Evolutionary conservation across 2,888 invertebrate species (phyloP), one percentile per base, ranked within the genome.

Genomic region (Macrophya alboannulata): DNA sequence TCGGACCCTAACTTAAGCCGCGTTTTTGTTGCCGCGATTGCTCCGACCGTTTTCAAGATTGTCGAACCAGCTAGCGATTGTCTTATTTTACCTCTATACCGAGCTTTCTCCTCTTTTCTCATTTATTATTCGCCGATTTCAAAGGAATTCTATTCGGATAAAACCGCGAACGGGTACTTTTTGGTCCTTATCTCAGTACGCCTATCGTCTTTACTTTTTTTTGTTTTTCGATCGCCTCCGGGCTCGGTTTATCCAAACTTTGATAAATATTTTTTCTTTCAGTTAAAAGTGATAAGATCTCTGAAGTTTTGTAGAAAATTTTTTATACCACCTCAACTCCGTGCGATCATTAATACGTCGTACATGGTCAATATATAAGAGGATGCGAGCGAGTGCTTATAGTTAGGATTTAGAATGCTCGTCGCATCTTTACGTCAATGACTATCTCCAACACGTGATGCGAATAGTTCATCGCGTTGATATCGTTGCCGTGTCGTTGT

Each of bases 381-480:
- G 45, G 10, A 74, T 74, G 45, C 12, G 9, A 9, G 51, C 17
- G 17, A 12, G 48, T 77, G 55, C n/a, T n/a, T 77, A 21, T 81
- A 55, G 21, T 81, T 81, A 45, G 59, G 43, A 81, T 81, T 81
- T 81, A 81, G 62, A 81, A 81, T 43, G n/a, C 81, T 62, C 21
- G 12, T 21, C 81, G 81, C 81, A 81, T 62, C 62, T 40, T 81
- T 43, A 81, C 81, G 81, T 43, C 62, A 62, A 81, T 17, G 62
- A 81, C 62, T 62, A 21, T 62, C 59, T n/a, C 25, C 51, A 55
- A 81, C 81, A 62, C 81, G 81, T 81, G 81, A 81, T 62, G 59
- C 81, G 81, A 81, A 81, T 81, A 62, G 81, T 62, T 81, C 37
- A 62, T 81, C 59, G 59, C 59, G 21, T 81, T 12, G 59, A 31